Conservation (phyloP, 1,140 invertebrate genomes). For the Cydia strobilella region DNA sequence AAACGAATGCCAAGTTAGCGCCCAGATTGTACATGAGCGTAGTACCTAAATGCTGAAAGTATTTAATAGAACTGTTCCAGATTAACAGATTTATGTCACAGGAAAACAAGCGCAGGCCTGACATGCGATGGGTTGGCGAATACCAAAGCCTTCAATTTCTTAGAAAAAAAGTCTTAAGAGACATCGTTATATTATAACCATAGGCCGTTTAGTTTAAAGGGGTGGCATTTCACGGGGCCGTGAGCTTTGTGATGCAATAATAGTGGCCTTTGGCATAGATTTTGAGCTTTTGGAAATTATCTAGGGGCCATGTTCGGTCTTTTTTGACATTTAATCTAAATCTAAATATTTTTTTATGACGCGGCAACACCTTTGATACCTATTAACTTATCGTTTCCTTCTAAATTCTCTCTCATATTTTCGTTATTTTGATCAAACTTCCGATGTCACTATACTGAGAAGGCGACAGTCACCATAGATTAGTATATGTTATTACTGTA, state of each 20-base stretch:
- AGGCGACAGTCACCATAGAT: no score
- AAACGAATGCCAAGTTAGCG: not conserved
- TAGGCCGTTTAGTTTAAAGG: not conserved
- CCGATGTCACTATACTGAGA: no score
- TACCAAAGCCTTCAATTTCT: not conserved
- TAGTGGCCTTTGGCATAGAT: not conserved
- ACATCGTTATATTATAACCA: not conserved
- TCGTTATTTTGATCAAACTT: no score
- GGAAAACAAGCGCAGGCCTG: not conserved
- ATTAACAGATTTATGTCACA: conserved; percentile 2
- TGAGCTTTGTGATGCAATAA: conserved; percentile 16
- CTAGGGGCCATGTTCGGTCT: no score
- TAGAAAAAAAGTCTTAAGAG: not conserved
- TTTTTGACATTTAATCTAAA: no score
- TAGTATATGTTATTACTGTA: no score
- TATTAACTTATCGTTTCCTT: no score
- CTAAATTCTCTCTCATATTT: no score
- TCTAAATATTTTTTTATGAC: no score
- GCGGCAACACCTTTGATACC: no score
- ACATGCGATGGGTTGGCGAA: not conserved
- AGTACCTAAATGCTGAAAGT: not conserved
- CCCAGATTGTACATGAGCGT: not conserved
- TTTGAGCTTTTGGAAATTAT: not conserved
- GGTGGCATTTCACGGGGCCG: not conserved
- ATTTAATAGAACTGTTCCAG: not conserved